phyloP scores from a whole-genome alignment of 2,888 invertebrate genomes.

The Serrognathus titanus region DNA sequence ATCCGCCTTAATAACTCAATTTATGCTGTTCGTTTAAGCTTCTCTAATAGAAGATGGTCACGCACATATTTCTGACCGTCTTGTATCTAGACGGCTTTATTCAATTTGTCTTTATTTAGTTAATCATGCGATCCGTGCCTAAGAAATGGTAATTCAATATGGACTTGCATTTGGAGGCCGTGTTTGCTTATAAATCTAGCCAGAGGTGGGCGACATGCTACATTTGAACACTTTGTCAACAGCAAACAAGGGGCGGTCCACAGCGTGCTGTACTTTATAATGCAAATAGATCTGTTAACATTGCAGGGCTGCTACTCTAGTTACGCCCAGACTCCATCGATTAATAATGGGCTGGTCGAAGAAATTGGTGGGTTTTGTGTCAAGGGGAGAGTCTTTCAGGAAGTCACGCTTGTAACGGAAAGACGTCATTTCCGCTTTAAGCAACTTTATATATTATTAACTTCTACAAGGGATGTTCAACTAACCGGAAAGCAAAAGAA shows the following conservation, averaged over 20 bases:
- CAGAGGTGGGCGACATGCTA: slow-evolving; percentile 11
- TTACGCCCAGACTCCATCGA: slow-evolving; percentile 39
- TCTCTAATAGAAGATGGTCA: no score
- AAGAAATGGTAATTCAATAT: no score
- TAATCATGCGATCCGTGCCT: neutral
- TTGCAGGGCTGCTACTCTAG: slow-evolving; percentile 28
- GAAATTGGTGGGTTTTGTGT: slow-evolving; percentile 26
- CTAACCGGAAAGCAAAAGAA: no score
- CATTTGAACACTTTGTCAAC: slow-evolving; percentile 33
- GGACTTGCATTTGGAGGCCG: neutral
- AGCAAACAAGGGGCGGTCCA: slow-evolving; percentile 38
- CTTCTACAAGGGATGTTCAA: no score
- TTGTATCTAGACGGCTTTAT: no score
- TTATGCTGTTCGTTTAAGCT: no score
- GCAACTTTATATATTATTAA: neutral
- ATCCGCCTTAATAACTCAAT: no score
- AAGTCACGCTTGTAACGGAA: neutral
- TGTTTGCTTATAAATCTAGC: slow-evolving; percentile 1
- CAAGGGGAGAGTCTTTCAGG: slow-evolving; percentile 2
- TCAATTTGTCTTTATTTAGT: no score
- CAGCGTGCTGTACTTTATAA: slow-evolving; percentile 37
- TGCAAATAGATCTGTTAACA: slow-evolving; percentile 43
- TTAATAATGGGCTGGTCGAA: slow-evolving; percentile 25
- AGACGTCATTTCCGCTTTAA: neutral
- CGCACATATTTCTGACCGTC: no score